Evolutionary conservation across 37 sponge, comb jelly and placozoan genomes (phyloP).

Genomic region (Bolinopsis microptera): DNA sequence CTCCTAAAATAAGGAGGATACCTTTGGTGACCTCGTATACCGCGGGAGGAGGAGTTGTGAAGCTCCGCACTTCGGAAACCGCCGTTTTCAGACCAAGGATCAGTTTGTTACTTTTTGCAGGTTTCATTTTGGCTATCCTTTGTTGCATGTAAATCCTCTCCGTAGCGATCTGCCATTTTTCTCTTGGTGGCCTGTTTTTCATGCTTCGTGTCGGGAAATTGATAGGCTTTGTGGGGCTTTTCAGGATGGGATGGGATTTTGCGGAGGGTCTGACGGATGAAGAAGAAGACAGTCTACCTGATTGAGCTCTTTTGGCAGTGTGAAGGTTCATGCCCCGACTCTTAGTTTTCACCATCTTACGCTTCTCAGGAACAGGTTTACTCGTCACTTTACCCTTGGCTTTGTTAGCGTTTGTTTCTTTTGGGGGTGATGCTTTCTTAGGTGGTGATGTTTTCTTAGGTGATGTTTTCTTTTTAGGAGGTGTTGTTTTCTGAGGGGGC

Average conservation of each 20-base stretch:
- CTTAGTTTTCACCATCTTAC: slow-evolving; percentile 33
- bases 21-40: slow-evolving; percentile 60
- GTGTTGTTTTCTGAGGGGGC: background rate
- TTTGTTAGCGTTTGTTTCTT: background rate
- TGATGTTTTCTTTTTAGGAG: background rate
- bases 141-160: slow-evolving; percentile 63
- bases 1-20: slow-evolving; percentile 34
- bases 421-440: background rate
- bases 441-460: background rate
- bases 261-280: background rate
- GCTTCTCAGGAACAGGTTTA: background rate
- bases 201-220: slow-evolving; percentile 9
- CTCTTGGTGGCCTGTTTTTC: slow-evolving; percentile 38
- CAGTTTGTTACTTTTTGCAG: slow-evolving; percentile 31
- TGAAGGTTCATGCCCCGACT: slow-evolving; percentile 57
- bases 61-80: slow-evolving; percentile 30
- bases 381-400: slow-evolving; percentile 17
- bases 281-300: background rate
- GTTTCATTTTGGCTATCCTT: background rate
- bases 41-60: slow-evolving; percentile 26
- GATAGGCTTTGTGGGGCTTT: slow-evolving; percentile 2
- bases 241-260: slow-evolving; percentile 44
- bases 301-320: slow-evolving; percentile 16
- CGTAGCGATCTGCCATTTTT: slow-evolving; percentile 50
- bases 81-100: slow-evolving; percentile 50